phyloP scores from a whole-genome alignment of 2,888 invertebrate genomes.

The Epistrophe eligans region DNA sequence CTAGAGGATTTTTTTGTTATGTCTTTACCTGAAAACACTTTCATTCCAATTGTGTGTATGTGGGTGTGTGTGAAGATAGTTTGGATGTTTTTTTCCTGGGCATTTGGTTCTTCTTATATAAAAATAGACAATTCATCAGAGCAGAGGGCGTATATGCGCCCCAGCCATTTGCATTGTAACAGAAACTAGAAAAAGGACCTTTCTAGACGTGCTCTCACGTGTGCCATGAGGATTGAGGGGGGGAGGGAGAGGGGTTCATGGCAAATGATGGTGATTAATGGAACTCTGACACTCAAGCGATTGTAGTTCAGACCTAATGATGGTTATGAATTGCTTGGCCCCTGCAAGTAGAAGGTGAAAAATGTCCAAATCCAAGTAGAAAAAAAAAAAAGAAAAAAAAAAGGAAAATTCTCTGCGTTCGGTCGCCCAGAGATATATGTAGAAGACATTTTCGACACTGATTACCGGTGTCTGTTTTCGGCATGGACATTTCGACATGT shows the following conservation, averaged over 20 bases:
- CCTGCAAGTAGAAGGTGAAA: conserved; percentile 73
- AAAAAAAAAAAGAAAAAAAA: conserved; percentile 58
- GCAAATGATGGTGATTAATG: conserved; percentile 76
- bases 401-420: conserved; percentile 41
- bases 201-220: conserved; percentile 57
- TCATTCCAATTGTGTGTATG: conserved; percentile 28
- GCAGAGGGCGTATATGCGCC: conserved; percentile 42
- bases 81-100: conserved; percentile 25
- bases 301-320: conserved; percentile 75
- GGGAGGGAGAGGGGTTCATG: conserved; percentile 22
- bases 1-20: conserved; percentile 6
- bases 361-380: conserved; percentile 64
- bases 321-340: conserved; percentile 74
- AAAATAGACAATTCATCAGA: conserved; percentile 61
- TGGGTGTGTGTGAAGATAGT: conserved; percentile 30
- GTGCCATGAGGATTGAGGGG: conserved; percentile 13
- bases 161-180: conserved; percentile 71
- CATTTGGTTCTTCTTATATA: not conserved
- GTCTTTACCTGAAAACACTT: conserved; percentile 43
- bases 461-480: conserved; percentile 75
- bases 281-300: conserved; percentile 72
- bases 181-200: conserved; percentile 51
- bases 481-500: conserved; percentile 74
- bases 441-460: conserved; percentile 74
- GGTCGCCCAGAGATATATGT: conserved; percentile 4